These are phyloP conservation scores for Gisinianus flammeolus DNA, from an alignment of 2,888 invertebrate species.

Conservation along the genomic window DNA sequence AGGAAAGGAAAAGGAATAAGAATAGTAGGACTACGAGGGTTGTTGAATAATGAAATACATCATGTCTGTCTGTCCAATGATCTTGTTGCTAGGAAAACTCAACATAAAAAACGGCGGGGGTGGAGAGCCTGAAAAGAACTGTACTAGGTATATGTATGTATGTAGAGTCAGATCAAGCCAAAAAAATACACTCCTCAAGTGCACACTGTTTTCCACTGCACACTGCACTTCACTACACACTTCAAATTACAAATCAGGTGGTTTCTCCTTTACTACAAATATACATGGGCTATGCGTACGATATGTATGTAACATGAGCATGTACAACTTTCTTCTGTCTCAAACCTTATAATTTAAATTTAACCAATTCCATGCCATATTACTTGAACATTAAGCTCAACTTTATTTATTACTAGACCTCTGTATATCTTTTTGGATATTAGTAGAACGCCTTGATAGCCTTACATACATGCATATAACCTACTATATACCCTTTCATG, in stretches of 20 bases:
- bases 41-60: constrained; percentile 46
- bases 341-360: constrained; percentile 12
- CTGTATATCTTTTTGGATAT: too few relatives aligned
- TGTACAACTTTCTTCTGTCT: constrained; percentile 7
- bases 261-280: not conserved
- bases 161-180: not conserved
- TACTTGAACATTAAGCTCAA: constrained; percentile 3
- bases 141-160: not conserved
- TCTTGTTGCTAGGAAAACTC: constrained; percentile 24
- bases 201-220: not conserved
- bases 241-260: constrained; percentile 26
- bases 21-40: constrained; percentile 16
- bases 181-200: not conserved
- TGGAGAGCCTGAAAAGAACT: constrained; percentile 15
- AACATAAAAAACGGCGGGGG: constrained; percentile 31
- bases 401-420: not conserved
- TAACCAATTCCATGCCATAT: not conserved
- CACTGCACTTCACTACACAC: not conserved
- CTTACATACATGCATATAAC: too few relatives aligned
- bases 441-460: too few relatives aligned
- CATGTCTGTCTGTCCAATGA: constrained; percentile 30
- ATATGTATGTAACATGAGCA: not conserved
- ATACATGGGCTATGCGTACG: not conserved
- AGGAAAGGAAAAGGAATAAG: not conserved
- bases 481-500: too few relatives aligned